phyloP scores from a whole-genome alignment of 2,888 invertebrate species.

The Serripes groenlandicus region DNA sequence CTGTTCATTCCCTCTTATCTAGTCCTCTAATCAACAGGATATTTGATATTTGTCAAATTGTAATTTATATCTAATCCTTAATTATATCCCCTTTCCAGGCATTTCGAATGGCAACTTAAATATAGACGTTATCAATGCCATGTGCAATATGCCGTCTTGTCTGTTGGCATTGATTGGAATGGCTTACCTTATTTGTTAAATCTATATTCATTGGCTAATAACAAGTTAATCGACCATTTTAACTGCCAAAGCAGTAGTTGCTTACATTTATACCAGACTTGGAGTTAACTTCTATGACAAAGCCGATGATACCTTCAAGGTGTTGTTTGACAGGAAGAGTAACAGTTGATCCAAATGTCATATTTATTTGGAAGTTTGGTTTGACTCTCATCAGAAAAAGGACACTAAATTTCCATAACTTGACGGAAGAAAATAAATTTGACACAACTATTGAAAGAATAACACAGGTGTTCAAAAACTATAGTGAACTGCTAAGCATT shows the following conservation, averaged over 20 bases:
- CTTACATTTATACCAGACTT: slow-evolving; percentile 33
- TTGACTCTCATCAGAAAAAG: slow-evolving; percentile 36
- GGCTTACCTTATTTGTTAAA: too few species aligned
- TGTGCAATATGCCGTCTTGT: too few species aligned
- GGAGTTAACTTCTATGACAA: slow-evolving; percentile 29
- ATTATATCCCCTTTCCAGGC: too few species aligned
- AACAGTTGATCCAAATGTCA: neutral
- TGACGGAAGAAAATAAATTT: slow-evolving; percentile 3
- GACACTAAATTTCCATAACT: slow-evolving; percentile 20
- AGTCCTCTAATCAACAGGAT: too few species aligned
- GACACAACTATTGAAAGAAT: neutral
- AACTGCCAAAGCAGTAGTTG: slow-evolving; percentile 49
- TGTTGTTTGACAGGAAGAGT: neutral
- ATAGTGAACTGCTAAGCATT: neutral
- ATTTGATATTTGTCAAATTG: too few species aligned
- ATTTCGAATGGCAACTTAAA: too few species aligned
- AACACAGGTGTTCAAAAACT: neutral
- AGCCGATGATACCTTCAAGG: slow-evolving; percentile 18
- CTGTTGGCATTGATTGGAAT: too few species aligned
- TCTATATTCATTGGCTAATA: too few species aligned
- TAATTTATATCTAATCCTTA: too few species aligned
- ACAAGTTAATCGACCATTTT: too few species aligned
- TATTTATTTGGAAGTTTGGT: slow-evolving; percentile 45
- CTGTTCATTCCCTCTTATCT: too few species aligned
- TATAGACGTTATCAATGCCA: too few species aligned